phyloP scores from a whole-genome alignment of 2,113 vertebrate species.

The Dryoscopus gambensis region DNA sequence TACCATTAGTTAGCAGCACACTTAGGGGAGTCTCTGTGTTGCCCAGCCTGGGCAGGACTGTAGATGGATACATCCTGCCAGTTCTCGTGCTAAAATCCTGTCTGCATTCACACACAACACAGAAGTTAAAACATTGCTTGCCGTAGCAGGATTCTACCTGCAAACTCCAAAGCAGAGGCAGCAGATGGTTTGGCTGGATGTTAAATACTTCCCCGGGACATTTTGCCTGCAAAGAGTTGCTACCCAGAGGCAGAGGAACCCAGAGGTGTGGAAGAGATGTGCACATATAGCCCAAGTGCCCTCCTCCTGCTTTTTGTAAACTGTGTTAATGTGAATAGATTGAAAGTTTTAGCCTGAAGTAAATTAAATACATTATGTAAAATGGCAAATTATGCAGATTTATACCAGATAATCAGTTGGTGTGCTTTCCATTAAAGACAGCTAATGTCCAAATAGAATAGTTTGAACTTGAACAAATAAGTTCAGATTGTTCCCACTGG shows the following conservation, averaged over 20 bases:
- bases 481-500: background rate
- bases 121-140: background rate
- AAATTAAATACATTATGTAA: conserved; percentile 7
- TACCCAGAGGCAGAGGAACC: background rate
- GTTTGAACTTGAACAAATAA: background rate
- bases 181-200: background rate
- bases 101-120: background rate
- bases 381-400: conserved; percentile 36
- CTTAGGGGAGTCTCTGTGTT: background rate
- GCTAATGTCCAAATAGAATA: background rate
- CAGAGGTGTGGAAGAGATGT: background rate
- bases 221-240: background rate
- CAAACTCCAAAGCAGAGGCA: background rate
- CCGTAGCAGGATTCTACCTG: background rate
- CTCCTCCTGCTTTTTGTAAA: background rate
- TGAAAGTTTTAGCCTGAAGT: background rate
- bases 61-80: background rate
- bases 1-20: background rate
- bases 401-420: background rate
- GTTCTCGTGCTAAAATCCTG: background rate
- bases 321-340: background rate
- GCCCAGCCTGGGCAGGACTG: background rate
- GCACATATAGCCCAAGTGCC: background rate
- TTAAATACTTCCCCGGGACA: background rate
- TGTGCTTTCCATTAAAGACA: background rate